Percentiles rank a stretch among this genome's conserved stretches.
These are phyloP conservation scores for Sycophila sp. DNA, from an alignment of 1,140 invertebrate genomes.

Conservation along the genomic window DNA sequence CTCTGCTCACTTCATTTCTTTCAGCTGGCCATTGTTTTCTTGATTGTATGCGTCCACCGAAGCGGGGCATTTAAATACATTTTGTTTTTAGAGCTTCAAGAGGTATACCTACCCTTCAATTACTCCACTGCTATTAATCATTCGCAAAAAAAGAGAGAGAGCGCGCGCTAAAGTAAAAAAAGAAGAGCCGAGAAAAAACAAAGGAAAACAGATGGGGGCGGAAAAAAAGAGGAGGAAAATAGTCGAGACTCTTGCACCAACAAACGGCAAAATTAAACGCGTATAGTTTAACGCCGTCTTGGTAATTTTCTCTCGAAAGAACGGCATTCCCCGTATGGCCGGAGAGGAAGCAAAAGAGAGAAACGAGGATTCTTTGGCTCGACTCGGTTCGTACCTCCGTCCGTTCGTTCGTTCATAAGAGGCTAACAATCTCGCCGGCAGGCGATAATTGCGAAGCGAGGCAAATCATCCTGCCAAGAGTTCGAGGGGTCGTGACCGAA, in stretches of 20 bases:
- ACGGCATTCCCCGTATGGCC: conserved; percentile 8
- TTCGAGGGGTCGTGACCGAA: conserved; percentile 38
- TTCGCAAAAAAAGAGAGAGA: conserved; percentile 15
- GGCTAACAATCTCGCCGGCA: conserved; percentile 37
- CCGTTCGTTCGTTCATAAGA: conserved; percentile 34
- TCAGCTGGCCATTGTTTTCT: conserved; percentile 24
- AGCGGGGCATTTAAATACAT: conserved; percentile 27
- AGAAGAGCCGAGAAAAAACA: background rate
- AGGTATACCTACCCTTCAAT: conserved; percentile 25
- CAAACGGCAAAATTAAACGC: conserved; percentile 37
- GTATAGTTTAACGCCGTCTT: conserved; percentile 35
- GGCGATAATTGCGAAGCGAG: conserved; percentile 36
- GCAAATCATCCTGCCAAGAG: conserved; percentile 35
- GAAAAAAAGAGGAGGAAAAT: background rate
- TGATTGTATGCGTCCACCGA: conserved; percentile 14
- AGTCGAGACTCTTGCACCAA: conserved; percentile 9
- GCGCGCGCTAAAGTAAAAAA: background rate
- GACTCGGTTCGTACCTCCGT: conserved; percentile 4
- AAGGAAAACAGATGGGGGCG: background rate
- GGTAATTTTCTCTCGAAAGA: conserved; percentile 36
- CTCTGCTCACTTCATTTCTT: background rate
- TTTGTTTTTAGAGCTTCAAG: conserved; percentile 17
- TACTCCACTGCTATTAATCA: conserved; percentile 34
- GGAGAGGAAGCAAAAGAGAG: background rate
- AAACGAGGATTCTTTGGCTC: conserved; percentile 28